phyloP scores from a whole-genome alignment of 1,140 invertebrate genomes.

The Bombus affinis region DNA sequence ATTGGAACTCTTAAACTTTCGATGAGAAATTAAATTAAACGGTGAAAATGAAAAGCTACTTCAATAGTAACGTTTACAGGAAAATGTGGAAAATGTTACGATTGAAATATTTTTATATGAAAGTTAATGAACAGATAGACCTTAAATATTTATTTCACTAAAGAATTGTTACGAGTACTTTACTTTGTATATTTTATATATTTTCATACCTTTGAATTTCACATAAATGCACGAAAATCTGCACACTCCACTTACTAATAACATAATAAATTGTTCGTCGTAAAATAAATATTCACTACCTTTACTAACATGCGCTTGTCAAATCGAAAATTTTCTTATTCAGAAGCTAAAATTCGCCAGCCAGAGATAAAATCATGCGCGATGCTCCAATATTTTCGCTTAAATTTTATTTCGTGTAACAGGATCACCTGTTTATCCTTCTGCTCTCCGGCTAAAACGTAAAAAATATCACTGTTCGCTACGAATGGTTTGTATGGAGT shows the following conservation, averaged over 20 bases:
- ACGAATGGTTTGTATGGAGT: background rate
- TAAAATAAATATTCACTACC: background rate
- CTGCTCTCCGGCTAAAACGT: background rate
- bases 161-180: background rate
- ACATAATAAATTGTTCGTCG: background rate
- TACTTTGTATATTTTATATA: background rate
- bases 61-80: too few relatives aligned
- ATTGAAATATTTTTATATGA: background rate
- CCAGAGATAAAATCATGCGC: background rate
- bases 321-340: background rate
- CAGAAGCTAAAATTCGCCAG: background rate
- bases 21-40: too few relatives aligned
- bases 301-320: background rate
- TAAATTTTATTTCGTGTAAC: background rate
- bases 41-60: too few relatives aligned
- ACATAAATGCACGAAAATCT: background rate
- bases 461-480: background rate
- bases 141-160: background rate
- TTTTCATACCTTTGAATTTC: background rate
- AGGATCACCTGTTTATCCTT: background rate
- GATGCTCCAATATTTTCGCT: background rate
- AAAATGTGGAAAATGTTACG: too few relatives aligned
- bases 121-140: background rate
- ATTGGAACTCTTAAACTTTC: too few relatives aligned
- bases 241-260: background rate